phyloP scores from a whole-genome alignment of 2,888 invertebrate species.

The Eudasyphora cyanicolor region DNA sequence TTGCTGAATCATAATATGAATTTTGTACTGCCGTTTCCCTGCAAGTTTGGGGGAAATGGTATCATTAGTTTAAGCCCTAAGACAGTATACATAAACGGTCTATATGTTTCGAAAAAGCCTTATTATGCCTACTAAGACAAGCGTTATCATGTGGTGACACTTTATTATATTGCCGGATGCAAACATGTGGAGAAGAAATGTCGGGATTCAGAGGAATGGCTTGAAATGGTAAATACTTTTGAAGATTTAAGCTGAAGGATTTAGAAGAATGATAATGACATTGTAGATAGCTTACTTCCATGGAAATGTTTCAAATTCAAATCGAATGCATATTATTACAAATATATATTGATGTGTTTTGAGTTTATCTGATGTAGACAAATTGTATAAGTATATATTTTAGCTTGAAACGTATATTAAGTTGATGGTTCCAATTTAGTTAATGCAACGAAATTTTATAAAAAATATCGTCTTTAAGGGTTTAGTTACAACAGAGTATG shows the following conservation, averaged over 20 bases:
- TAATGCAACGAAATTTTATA: no score
- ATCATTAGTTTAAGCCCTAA: slow-evolving; percentile 14
- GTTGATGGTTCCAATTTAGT: no score
- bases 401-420: no score
- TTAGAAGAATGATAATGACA: background rate
- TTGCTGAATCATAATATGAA: background rate
- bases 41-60: background rate
- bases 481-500: no score
- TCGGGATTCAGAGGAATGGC: no score
- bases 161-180: slow-evolving; percentile 3
- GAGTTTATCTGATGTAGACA: no score
- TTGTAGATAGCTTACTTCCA: background rate
- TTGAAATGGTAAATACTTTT: background rate
- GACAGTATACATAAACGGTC: background rate
- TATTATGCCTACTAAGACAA: slow-evolving; percentile 9
- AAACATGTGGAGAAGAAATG: background rate
- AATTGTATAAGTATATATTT: no score
- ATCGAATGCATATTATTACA: no score
- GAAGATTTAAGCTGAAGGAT: no score
- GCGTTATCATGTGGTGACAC: background rate
- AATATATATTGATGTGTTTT: no score
- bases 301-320: background rate
- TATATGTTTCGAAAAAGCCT: background rate
- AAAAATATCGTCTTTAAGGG: no score
- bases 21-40: background rate